Evolutionary conservation across 2,888 invertebrate genomes (phyloP), one percentile per base, ranked within the genome.

Genomic region (Chalcosyrphus nemorum): DNA sequence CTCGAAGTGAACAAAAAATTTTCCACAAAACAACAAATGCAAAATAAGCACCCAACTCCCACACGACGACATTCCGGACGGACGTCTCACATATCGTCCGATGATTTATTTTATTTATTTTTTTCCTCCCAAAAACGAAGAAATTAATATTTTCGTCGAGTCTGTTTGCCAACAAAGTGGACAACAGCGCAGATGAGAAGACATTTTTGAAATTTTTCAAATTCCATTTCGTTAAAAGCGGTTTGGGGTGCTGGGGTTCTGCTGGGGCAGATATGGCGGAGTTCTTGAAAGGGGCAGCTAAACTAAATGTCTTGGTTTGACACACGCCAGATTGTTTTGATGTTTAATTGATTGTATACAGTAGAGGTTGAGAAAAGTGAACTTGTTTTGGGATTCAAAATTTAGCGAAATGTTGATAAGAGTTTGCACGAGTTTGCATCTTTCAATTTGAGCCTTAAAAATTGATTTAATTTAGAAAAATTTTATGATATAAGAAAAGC

Each of bases 41-140:
- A n/a, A 11, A 9, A 32, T 9, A 45, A 27, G 11, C 35, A 47
- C n/a, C n/a, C 38, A 50, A 76, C 71, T 43, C 81, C 82, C 47
- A 82, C n/a, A n/a, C n/a, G n/a, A n/a, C 82, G 66, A 56, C 81
- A 82, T 82, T 82, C 81, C 76, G 21, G 3, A 24, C n/a, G n/a
- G n/a, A 19, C 56, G 70, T 56, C 32, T 2, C 41, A 76, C 27
- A 70, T 54, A 57, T 65, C 63, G 63, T 41, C 21, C 38, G 71
- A 72, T 82, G 77, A 82, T 77, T 72, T 77, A 77, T 82, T 77
- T 66, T 38, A n/a, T n/a, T n/a, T n/a, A n/a, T n/a, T n/a, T n/a
- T n/a, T n/a, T n/a, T n/a, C n/a, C 9, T 11, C 38, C 7, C 15
- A 65, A 15, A 15, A 65, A 70, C 15, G 59, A 15, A 15, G 59